Conservation (phyloP, 2,797 vertebrate species). For the Psittacula echo region DNA sequence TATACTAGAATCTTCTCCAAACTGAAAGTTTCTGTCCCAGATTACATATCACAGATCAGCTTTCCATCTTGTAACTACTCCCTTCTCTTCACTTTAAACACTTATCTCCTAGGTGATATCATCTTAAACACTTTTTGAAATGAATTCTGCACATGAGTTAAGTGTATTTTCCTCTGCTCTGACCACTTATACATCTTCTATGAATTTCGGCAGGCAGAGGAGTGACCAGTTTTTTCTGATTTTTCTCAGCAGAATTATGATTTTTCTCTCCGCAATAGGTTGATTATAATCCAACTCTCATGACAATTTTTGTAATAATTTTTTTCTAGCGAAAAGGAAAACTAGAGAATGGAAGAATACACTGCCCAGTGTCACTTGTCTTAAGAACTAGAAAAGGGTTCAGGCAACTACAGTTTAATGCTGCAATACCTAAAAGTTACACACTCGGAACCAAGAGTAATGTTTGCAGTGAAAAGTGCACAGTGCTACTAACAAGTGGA, state of each 20-base stretch:
- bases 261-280: not conserved
- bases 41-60: constrained; percentile 19
- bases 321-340: not conserved
- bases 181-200: not conserved
- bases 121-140: constrained; percentile 26
- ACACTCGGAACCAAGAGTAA: not conserved
- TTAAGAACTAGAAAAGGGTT: not conserved
- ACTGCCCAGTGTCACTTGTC: not conserved
- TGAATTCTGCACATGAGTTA: not conserved
- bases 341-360: not conserved
- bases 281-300: not conserved
- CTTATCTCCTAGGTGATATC: not conserved
- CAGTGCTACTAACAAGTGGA: not conserved
- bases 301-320: not conserved
- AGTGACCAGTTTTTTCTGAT: not conserved
- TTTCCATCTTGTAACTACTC: not conserved
- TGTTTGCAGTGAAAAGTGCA: not conserved
- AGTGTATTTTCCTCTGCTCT: not conserved
- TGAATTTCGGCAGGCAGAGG: not conserved
- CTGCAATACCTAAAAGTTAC: not conserved
- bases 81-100: not conserved
- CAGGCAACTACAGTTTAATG: not conserved
- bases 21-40: constrained; percentile 12
- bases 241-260: not conserved
- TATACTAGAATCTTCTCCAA: not conserved